Base-by-base conservation (phyloP, 92 coral and sea anemone species). In the Nematostella vectensis region DNA sequence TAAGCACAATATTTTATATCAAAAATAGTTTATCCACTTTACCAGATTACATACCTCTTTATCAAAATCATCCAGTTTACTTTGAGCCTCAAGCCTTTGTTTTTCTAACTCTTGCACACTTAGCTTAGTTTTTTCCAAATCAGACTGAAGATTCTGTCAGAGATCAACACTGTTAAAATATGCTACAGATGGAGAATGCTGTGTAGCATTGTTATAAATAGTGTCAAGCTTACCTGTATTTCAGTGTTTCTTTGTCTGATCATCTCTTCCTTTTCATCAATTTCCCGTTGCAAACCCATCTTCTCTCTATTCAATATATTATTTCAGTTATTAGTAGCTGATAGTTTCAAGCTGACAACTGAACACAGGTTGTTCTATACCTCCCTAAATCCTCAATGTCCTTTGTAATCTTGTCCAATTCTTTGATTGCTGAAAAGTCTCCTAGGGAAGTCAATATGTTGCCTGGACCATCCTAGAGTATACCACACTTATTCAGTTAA, bases 181-280 rank as follows among this genome's bases (percentile, higher is more conserved):
- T n/a, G n/a, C n/a, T 51, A 18, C 57, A 51, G 23, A 21, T 51
- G 57, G n/a, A n/a, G n/a, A n/a, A n/a, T n/a, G n/a, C n/a, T n/a
- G n/a, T n/a, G n/a, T n/a, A n/a, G n/a, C n/a, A n/a, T n/a, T n/a
- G n/a, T n/a, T n/a, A n/a, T n/a, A n/a, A n/a, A n/a, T n/a, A n/a
- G n/a, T n/a, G n/a, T n/a, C n/a, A n/a, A n/a, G n/a, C n/a, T n/a
- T 22, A 91, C 98, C 91, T 78, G 98, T 53, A 91, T 83, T 75
- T 91, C 98, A 57, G 61, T 75, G 61, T 91, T 83, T 75, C 98
- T 78, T 47, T 81, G 96, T 42, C 98, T 67, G 58, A 91, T 80
- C 40, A 74, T 61, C 25, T 91, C 98, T 72, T 91, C 98, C 42
- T 81, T 91, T 23, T 87, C 98, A 50, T 87, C 95, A 40, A 91